Evolutionary conservation across 1,140 invertebrate species (phyloP).

Genomic region (Drosophila murphyi): DNA sequence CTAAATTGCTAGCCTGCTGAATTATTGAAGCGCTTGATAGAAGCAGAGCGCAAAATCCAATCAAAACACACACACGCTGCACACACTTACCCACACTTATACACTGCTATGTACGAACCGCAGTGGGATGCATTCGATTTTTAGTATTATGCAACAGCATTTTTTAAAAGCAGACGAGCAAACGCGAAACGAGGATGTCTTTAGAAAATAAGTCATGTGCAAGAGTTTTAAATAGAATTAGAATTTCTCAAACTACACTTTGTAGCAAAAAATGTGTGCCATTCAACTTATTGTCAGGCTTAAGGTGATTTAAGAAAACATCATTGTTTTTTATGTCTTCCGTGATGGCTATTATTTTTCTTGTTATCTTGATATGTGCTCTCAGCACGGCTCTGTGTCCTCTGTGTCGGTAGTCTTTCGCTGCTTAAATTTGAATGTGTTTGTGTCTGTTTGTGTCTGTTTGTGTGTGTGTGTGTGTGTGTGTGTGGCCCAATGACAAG

Average conservation of each 20-base stretch:
- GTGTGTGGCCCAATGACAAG: conserved; percentile 34
- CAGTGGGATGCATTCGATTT: conserved; percentile 21
- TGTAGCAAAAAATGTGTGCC: not conserved
- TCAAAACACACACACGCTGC: conserved; percentile 45
- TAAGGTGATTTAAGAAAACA: not conserved
- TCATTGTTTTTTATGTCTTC: conserved; percentile 2
- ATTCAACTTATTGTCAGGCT: not conserved
- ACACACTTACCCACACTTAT: conserved; percentile 5
- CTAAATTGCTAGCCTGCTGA: conserved; percentile 48
- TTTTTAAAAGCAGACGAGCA: conserved; percentile 26
- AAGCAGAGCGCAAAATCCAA: conserved; percentile 68
- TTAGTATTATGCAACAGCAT: conserved; percentile 53
- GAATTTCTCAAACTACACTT: not conserved
- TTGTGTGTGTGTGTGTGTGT: not conserved
- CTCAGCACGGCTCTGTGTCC: not conserved
- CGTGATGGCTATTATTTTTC: not conserved
- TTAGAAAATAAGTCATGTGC: not conserved
- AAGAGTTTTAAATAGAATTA: not conserved
- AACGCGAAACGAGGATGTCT: conserved; percentile 12
- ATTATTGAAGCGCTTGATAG: conserved; percentile 76
- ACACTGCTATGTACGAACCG: not conserved
- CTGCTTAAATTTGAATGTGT: not conserved
- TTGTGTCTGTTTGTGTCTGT: conserved; percentile 1
- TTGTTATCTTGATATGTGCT: not conserved
- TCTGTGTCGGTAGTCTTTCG: not conserved